Evolutionary conservation across 2,797 vertebrate species (phyloP).

Genomic region (Huso huso): DNA sequence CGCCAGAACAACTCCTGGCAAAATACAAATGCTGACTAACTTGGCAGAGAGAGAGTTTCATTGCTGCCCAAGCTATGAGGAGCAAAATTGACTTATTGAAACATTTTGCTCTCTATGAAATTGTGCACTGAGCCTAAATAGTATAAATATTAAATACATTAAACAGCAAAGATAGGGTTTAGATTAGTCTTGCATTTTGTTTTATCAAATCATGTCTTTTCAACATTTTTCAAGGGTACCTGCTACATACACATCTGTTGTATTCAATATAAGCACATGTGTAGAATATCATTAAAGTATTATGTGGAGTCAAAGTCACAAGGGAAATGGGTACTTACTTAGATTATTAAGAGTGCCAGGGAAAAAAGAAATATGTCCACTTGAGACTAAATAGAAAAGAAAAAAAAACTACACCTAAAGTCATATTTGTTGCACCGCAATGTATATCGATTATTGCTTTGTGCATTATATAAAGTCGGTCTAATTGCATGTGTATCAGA

Average conservation of each 20-base stretch:
- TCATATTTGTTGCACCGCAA: background rate
- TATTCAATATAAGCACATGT: conserved; percentile 9
- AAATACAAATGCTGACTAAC: conserved; percentile 43
- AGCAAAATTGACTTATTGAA: background rate
- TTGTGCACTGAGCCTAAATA: conserved; percentile 20
- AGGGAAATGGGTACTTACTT: background rate
- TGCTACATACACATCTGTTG: conserved; percentile 5
- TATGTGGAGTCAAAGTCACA: background rate
- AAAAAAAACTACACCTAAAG: conserved; percentile 35
- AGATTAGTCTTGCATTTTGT: background rate
- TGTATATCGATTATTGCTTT: conserved; percentile 60
- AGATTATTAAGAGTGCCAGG: background rate
- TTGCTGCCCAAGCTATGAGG: conserved; percentile 19
- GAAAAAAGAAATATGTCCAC: background rate
- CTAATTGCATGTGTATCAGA: conserved; percentile 84
- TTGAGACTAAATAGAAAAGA: conserved; percentile 14
- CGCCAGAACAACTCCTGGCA: conserved; percentile 35
- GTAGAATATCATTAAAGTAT: conserved; percentile 12
- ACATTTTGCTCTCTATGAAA: background rate
- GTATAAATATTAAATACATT: background rate
- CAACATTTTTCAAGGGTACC: background rate
- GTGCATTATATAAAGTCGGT: conserved; percentile 64
- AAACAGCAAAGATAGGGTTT: conserved; percentile 1
- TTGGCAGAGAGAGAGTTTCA: conserved; percentile 31
- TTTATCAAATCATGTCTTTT: background rate